Percentiles rank a stretch among this genome's conserved stretches.
phyloP scores from a whole-genome alignment of 2,888 invertebrate genomes.

The Tetragonula carbonaria region DNA sequence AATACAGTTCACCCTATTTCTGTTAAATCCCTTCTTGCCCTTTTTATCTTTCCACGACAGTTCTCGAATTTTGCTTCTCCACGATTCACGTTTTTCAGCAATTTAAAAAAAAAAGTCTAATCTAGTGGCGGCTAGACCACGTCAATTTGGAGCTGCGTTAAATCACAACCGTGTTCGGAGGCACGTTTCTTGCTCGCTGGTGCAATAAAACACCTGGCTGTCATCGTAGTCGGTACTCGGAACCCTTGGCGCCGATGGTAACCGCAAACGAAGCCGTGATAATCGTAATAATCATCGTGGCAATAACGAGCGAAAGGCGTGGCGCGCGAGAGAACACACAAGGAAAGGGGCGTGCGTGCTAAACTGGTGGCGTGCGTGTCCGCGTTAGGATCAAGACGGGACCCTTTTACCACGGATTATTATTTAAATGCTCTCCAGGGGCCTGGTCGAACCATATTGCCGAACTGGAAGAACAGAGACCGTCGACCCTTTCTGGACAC shows the following conservation, averaged over 20 bases:
- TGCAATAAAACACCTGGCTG: background rate
- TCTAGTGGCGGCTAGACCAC: too few relatives aligned
- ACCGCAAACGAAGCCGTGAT: constrained; percentile 72
- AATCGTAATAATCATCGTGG: constrained; percentile 78
- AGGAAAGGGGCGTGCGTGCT: constrained; percentile 48
- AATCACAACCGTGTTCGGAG: background rate
- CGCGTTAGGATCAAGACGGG: constrained; percentile 72
- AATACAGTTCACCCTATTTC: too few relatives aligned
- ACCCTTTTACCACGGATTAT: constrained; percentile 76
- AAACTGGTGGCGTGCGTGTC: constrained; percentile 54
- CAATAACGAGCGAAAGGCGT: constrained; percentile 53
- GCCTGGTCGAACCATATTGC: background rate
- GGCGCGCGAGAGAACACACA: constrained; percentile 27
- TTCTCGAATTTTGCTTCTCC: too few relatives aligned
- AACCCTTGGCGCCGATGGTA: constrained; percentile 36
- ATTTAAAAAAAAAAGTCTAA: too few relatives aligned
- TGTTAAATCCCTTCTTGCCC: too few relatives aligned
- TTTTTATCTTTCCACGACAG: too few relatives aligned
- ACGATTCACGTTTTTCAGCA: too few relatives aligned
- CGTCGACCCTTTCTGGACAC: constrained; percentile 29
- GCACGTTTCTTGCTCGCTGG: background rate
- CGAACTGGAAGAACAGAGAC: constrained; percentile 17
- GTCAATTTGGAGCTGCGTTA: too few relatives aligned
- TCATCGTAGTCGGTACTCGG: constrained; percentile 42
- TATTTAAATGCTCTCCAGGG: constrained; percentile 75